Evolutionary conservation across 2,113 vertebrate species (phyloP).

Genomic region (Globicephala melas): DNA sequence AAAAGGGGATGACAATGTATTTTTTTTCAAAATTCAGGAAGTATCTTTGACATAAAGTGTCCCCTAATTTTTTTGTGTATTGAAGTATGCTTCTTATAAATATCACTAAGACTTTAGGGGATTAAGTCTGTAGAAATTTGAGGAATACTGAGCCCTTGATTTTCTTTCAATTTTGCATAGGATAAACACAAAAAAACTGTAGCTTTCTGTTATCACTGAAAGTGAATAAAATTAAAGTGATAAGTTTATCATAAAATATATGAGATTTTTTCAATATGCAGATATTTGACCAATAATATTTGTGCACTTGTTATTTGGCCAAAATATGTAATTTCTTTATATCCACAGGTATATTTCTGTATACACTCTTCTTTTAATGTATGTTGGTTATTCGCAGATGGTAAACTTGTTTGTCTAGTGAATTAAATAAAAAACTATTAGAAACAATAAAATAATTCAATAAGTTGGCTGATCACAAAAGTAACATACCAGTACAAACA

Average conservation of each 20-base stretch:
- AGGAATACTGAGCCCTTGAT: neutral
- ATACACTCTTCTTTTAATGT: neutral
- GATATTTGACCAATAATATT: neutral
- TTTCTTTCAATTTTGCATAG: neutral
- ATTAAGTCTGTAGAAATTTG: neutral
- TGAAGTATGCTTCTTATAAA: neutral
- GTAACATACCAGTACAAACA: neutral
- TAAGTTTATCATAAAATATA: neutral
- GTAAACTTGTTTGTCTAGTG: neutral
- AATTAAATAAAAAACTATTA: neutral
- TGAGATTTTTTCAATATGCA: neutral
- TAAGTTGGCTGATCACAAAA: neutral
- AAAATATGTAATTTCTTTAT: neutral
- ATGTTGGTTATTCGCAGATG: neutral
- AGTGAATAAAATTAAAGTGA: neutral
- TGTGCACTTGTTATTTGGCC: neutral
- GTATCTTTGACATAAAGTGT: neutral
- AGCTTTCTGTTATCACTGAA: neutral
- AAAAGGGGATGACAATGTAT: neutral
- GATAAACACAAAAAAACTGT: neutral
- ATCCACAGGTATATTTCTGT: neutral
- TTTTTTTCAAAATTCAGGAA: neutral
- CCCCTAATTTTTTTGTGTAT: neutral
- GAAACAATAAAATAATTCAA: neutral
- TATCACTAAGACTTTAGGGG: neutral